These are phyloP conservation scores for Drosophila nr. perissopoda DNA, from an alignment of 2,888 invertebrate genomes.

Conservation along the genomic window DNA sequence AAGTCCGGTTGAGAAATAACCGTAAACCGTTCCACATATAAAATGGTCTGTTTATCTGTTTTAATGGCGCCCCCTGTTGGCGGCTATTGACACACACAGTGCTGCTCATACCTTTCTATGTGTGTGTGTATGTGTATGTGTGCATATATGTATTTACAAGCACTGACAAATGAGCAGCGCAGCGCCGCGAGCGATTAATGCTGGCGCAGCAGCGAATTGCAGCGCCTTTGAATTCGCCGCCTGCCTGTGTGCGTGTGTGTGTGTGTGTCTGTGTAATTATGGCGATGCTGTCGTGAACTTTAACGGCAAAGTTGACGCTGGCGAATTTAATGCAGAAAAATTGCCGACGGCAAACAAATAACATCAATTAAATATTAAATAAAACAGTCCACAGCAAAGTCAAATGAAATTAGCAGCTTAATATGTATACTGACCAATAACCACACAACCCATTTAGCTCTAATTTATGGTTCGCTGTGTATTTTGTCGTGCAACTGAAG, in stretches of 20 bases:
- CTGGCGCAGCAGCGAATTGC: constrained; percentile 6
- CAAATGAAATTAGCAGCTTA: constrained; percentile 1
- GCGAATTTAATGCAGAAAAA: not conserved
- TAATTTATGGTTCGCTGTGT: not conserved
- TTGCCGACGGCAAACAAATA: constrained; percentile 1
- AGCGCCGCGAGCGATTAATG: constrained; percentile 8
- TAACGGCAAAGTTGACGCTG: not conserved
- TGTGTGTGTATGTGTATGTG: not conserved
- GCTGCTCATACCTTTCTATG: not conserved
- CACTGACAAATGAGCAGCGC: constrained; percentile 9
- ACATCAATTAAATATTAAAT: constrained; percentile 6
- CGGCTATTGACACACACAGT: constrained; percentile 7
- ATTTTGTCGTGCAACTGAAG: not conserved
- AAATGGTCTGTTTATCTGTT: not conserved
- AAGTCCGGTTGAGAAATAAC: not conserved
- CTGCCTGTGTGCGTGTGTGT: not conserved
- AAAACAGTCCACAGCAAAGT: constrained; percentile 1
- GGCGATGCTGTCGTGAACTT: not conserved
- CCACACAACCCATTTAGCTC: not conserved
- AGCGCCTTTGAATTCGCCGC: constrained; percentile 1
- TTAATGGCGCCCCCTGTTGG: constrained; percentile 6
- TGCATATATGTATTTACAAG: not conserved
- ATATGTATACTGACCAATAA: not conserved
- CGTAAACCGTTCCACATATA: not conserved
- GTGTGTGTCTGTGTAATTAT: not conserved